Evolutionary conservation across 1,140 invertebrate species (phyloP).

Genomic region (Vollenhovia emeryi): DNA sequence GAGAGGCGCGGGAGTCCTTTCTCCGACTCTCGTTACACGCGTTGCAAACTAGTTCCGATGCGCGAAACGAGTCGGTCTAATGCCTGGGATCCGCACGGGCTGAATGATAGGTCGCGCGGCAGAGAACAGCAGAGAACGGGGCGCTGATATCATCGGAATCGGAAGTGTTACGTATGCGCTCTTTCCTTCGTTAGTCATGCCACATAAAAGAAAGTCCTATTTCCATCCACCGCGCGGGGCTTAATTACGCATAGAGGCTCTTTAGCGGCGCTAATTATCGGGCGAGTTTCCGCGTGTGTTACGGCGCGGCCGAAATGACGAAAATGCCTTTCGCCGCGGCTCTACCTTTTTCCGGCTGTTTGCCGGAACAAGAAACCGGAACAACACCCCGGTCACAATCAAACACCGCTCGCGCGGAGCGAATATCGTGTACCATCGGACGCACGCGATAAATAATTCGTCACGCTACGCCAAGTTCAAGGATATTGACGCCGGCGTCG

Average conservation of each 20-base stretch:
- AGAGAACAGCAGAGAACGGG: too few relatives aligned
- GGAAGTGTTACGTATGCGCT: constrained; percentile 57
- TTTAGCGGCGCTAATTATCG: constrained; percentile 59
- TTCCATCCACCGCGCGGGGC: constrained; percentile 20
- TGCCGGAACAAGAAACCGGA: constrained; percentile 45
- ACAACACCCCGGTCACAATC: not conserved
- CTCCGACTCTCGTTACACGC: constrained; percentile 30
- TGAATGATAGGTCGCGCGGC: constrained; percentile 2
- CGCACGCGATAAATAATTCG: not conserved
- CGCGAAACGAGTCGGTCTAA: constrained; percentile 4
- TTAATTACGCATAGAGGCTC: constrained; percentile 55
- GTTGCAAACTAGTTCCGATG: not conserved
- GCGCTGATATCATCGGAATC: constrained; percentile 23
- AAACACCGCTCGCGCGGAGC: not conserved
- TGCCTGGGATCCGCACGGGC: not conserved
- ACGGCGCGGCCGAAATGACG: not conserved
- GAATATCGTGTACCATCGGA: not conserved
- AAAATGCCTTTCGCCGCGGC: constrained; percentile 3
- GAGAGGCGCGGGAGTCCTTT: constrained; percentile 44
- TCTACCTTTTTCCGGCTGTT: constrained; percentile 29
- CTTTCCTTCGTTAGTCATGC: constrained; percentile 41
- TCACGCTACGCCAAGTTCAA: constrained; percentile 41
- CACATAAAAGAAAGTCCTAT: constrained; percentile 60
- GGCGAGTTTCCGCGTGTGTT: constrained; percentile 60
- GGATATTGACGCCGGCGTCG: constrained; percentile 10